phyloP scores from a whole-genome alignment of 2,888 invertebrate species.

The Cantharis nigra region DNA sequence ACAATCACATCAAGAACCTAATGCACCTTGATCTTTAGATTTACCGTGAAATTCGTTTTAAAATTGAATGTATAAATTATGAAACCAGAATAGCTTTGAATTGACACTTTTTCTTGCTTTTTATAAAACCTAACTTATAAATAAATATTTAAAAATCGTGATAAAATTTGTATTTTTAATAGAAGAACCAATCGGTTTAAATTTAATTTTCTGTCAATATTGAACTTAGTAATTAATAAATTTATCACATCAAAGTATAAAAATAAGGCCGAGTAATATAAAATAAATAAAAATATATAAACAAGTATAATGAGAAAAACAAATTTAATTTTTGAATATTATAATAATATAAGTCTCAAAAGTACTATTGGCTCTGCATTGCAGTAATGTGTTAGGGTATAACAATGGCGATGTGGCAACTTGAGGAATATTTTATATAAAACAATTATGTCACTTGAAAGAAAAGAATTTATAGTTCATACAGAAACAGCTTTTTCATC shows the following conservation, averaged over 20 bases:
- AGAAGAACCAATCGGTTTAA: background rate
- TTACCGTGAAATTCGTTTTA: slow-evolving; percentile 24
- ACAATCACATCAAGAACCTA: slow-evolving; percentile 5
- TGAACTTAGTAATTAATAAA: background rate
- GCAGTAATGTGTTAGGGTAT: background rate
- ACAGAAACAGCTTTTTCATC: background rate
- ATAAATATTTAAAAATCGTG: background rate
- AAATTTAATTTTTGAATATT: too few relatives aligned
- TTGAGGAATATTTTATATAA: background rate
- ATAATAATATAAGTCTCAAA: too few relatives aligned
- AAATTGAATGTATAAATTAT: slow-evolving; percentile 25
- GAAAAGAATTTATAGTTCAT: background rate
- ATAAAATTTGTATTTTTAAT: background rate
- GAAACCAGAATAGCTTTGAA: background rate
- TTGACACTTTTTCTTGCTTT: background rate
- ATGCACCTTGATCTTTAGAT: slow-evolving; percentile 21
- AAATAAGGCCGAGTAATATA: background rate
- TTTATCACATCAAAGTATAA: background rate
- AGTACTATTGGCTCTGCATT: too few relatives aligned
- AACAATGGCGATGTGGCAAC: background rate
- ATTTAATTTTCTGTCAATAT: background rate
- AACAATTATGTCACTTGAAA: background rate
- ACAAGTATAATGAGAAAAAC: too few relatives aligned
- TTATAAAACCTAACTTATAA: background rate
- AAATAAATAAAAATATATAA: background rate